A percentile compares a stretch with the other conserved stretches of the same genome.
Evolutionary conservation across 1,140 invertebrate species (phyloP).

Genomic region (Trachymyrmex cornetzi): DNA sequence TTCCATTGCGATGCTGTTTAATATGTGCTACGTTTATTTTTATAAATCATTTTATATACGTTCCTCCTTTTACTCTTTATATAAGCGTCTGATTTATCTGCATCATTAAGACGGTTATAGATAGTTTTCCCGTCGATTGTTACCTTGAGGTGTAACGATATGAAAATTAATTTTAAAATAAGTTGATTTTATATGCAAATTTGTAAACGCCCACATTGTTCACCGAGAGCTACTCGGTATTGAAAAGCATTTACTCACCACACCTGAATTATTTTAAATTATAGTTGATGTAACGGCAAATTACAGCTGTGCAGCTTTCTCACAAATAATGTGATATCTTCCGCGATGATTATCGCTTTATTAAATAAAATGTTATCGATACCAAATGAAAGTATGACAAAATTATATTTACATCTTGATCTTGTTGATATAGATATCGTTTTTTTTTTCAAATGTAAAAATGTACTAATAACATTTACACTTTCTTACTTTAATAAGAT

Average conservation of each 20-base stretch:
- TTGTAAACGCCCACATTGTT: constrained; percentile 45
- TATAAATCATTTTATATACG: neutral
- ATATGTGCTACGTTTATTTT: neutral
- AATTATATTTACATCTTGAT: too few relatives aligned
- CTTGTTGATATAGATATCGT: too few relatives aligned
- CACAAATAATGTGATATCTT: neutral
- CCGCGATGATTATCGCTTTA: neutral
- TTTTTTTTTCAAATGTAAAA: too few relatives aligned
- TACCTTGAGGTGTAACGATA: constrained; percentile 39
- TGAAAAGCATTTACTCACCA: neutral
- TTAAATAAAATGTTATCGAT: neutral
- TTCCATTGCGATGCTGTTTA: neutral
- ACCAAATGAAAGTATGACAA: too few relatives aligned
- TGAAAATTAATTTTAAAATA: constrained; percentile 37
- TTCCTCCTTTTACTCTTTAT: neutral
- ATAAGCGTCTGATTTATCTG: neutral
- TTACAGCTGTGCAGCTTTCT: neutral
- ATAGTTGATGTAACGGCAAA: neutral
- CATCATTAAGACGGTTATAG: neutral
- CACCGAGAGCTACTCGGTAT: neutral
- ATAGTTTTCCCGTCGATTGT: neutral
- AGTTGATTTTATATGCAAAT: constrained; percentile 52
- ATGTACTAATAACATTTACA: neutral
- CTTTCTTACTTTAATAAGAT: neutral
- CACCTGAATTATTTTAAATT: constrained; percentile 9